These are phyloP conservation scores for human (Homo sapiens) DNA, from an alignment of 2,113 vertebrate species.

Conservation along the genomic window DNA sequence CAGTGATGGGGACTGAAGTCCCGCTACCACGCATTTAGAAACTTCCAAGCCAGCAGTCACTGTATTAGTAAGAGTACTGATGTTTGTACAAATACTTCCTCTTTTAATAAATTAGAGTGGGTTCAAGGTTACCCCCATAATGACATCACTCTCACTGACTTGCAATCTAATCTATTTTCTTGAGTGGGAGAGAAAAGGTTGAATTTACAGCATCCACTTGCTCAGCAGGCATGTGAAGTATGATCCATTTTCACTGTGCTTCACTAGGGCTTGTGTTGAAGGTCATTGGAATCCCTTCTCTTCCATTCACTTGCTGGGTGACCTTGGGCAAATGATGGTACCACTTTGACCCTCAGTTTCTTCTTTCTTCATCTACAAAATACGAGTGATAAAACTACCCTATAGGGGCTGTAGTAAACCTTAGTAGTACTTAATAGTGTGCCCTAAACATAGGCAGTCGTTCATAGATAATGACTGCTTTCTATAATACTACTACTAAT, in stretches of 20 bases:
- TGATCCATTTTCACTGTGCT: neutral
- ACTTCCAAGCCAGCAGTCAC: neutral
- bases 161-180: neutral
- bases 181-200: neutral
- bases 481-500: too few relatives aligned
- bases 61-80: neutral
- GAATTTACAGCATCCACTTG: neutral
- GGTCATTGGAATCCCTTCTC: neutral
- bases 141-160: conserved; percentile 57
- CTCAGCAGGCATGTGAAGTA: neutral
- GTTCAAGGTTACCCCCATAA: conserved; percentile 45
- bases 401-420: neutral
- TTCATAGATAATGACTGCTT: neutral
- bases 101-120: conserved; percentile 42
- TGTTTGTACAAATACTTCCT: conserved; percentile 11
- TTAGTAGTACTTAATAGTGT: neutral
- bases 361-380: neutral
- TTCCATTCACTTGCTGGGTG: neutral
- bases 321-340: neutral
- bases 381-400: neutral
- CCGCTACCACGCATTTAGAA: neutral
- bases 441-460: neutral
- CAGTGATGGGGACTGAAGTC: neutral
- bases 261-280: neutral
- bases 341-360: neutral